A percentile compares a stretch with the other conserved stretches of the same genome.
These are phyloP conservation scores for Orbicella faveolata DNA, from an alignment of 64 coral and sea anemone species.

Conservation along the genomic window DNA sequence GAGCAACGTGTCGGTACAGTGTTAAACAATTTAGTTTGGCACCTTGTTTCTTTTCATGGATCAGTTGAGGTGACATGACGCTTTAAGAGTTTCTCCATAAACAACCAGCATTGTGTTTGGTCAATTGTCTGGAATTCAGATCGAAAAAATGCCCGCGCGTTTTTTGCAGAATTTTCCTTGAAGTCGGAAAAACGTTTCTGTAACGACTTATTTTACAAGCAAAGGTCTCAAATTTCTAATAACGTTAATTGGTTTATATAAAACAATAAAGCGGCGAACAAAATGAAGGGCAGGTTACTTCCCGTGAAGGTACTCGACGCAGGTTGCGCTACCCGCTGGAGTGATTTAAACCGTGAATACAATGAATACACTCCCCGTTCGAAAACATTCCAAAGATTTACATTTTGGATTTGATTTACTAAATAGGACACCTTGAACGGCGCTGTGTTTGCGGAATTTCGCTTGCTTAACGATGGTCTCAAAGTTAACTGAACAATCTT, in stretches of 20 bases:
- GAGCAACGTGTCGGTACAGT: too few species aligned
- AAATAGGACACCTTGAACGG: constrained; percentile 8
- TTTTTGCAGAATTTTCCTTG: too few species aligned
- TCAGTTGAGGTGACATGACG: background rate
- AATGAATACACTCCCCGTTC: constrained; percentile 36
- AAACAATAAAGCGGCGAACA: background rate
- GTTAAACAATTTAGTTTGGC: background rate
- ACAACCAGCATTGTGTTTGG: background rate
- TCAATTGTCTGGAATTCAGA: background rate
- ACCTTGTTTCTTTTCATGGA: background rate
- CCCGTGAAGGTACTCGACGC: background rate
- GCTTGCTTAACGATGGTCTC: background rate
- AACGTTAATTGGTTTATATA: constrained; percentile 9
- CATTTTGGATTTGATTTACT: background rate
- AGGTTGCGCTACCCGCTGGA: background rate
- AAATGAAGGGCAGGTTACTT: background rate
- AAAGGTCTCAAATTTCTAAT: background rate
- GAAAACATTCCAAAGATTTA: constrained; percentile 12
- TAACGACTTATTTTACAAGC: background rate
- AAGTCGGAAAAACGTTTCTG: too few species aligned
- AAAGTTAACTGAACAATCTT: background rate
- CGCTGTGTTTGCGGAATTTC: background rate
- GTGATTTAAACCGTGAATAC: background rate
- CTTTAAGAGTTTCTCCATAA: constrained; percentile 6
- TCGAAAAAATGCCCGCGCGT: too few species aligned